phyloP scores from a whole-genome alignment of 2,888 invertebrate genomes.

The Petrophora chlorosata region DNA sequence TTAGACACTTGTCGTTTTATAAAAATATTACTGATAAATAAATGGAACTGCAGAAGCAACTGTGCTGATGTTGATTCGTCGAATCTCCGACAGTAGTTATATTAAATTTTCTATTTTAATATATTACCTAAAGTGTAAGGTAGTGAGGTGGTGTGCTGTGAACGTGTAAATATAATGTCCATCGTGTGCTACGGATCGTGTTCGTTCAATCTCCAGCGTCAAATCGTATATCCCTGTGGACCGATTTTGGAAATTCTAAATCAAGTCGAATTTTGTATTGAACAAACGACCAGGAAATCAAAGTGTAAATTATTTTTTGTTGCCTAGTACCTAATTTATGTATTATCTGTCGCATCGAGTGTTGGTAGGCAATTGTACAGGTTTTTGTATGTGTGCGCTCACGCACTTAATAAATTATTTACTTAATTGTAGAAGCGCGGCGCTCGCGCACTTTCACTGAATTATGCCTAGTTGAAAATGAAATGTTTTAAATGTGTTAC shows the following conservation, averaged over 20 bases:
- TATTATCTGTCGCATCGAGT: conserved; percentile 41
- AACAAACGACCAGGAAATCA: conserved; percentile 49
- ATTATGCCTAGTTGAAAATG: conserved; percentile 80
- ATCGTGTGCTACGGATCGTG: conserved; percentile 51
- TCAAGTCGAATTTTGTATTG: conserved; percentile 39
- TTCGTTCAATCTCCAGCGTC: conserved; percentile 47
- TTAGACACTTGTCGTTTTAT: conserved; percentile 73
- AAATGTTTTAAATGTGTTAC: conserved; percentile 83
- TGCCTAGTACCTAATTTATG: conserved; percentile 64
- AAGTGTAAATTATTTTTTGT: conserved; percentile 62
- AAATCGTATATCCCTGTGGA: conserved; percentile 49
- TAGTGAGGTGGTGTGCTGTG: conserved; percentile 64
- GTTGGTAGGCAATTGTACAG: conserved; percentile 64
- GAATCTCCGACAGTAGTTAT: conserved; percentile 79
- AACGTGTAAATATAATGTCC: conserved; percentile 63
- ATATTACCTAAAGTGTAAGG: conserved; percentile 69
- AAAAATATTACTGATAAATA: conserved; percentile 48
- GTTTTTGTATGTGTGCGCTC: conserved; percentile 43
- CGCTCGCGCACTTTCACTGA: conserved; percentile 64
- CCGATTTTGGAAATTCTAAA: conserved; percentile 41
- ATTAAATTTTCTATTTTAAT: conserved; percentile 83
- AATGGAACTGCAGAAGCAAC: conserved; percentile 54
- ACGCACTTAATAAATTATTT: conserved; percentile 60
- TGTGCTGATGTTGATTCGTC: conserved; percentile 60
- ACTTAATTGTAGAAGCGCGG: conserved; percentile 60